Evolutionary conservation across 2,888 invertebrate genomes (phyloP), one percentile per base, ranked within the genome.

Genomic region (Steinernema scapterisci): DNA sequence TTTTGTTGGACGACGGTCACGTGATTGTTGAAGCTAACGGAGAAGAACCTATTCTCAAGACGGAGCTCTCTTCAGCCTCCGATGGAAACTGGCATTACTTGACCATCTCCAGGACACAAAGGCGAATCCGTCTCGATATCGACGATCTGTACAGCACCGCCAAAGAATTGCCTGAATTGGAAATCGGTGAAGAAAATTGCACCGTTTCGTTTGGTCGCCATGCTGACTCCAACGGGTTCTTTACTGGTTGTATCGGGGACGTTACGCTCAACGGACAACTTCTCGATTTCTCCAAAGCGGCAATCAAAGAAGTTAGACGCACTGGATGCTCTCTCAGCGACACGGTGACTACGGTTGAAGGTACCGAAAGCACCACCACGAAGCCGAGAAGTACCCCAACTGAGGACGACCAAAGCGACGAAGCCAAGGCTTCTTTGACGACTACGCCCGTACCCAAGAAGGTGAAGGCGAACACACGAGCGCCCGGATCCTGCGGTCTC

Each of bases 61-160:
- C 85, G 0, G 81, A 81, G 21, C 70, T 88, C 74, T 86, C 87
- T 21, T 87, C 87, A 0, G 79, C 81, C 45, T 81, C 87, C 0
- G 96, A 97, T 89, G 93, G 93, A 23, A 92, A 93, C 84, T 97
- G 97, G 95, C 97, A 97, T 89, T 95, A 94, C 19, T 93, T 97
- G 6, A 93, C 94, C 0, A 93, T 94, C 63, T 63, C 63, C 9
- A 25, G 63, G 7, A 13, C 9, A 31, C 27, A 19, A 27, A 19
- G 31, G 6, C 23, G 27, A 3, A 21, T 96, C 38, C 89, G 92
- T 72, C 90, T 97, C 11, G 92, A 93, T 75, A 92, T 95, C 45
- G 97, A 97, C 86, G 97, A 97, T 88, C 91, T 90, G 51, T 92
- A 93, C 81, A 91, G 80, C 0, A 83, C 84, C 43, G 82, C 83